Evolutionary conservation across 2,888 invertebrate species (phyloP), one percentile per base, ranked within the genome.

Genomic region (Leptopilina syphax): DNA sequence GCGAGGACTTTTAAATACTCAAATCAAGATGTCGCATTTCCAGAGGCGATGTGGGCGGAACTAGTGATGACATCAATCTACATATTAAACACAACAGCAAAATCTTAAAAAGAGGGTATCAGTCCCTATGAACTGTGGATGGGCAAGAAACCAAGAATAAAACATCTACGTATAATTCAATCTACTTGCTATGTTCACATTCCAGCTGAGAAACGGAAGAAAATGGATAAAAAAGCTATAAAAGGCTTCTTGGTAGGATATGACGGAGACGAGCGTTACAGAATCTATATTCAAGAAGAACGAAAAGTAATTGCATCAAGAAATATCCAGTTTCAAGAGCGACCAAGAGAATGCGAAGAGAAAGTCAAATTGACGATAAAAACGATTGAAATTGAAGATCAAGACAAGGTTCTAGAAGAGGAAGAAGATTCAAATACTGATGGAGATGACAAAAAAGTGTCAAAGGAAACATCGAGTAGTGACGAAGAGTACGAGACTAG

Each of bases 1-100:
- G 87, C 86, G 12, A 85, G 86, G 77, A 86, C 84, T 5, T 84
- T 87, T 13, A 87, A 83, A 68, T 86, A 87, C 82, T 83, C 86
- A 60, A 85, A 87, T 67, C 4, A 57, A 77, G 77, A 73, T 18
- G 76, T 27, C 27, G 27, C 82, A 3, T 84, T 85, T 85, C 86
- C 85, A 79, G 80, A 79, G 65, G 83, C 81, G 76, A 81, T 87
- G 12, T 87, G 86, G 86, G 18, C 18, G 18, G 18, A 18, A 0
- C 18, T 18, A 18, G 18, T 18, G 18, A 18, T 18, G 18, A 18
- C 18, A 18, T 18, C 18, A 18, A 18, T 18, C 18, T 18, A 18
- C 18, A 18, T 18, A 18, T 18, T 18, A 18, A 18, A 18, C 85
- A 50, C 85, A 87, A 50, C 85, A 47, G 86, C 84, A 76, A 84